Conservation (phyloP, 2,888 invertebrate genomes). For the Calliphora vomitoria region DNA sequence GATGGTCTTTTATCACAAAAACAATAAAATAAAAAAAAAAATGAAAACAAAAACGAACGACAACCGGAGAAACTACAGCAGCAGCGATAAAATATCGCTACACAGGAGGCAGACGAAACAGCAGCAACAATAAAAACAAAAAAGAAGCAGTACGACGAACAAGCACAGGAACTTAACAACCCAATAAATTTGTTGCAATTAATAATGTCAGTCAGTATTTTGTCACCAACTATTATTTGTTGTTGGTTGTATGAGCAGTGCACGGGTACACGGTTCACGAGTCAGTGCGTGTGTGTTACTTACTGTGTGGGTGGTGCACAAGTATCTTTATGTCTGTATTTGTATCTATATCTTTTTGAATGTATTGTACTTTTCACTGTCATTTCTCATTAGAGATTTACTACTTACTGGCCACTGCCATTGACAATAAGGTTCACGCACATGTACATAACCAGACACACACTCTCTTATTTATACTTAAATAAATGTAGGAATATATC, state of each 20-base stretch:
- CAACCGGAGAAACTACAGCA: constrained; percentile 21
- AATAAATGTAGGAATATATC: constrained; percentile 2
- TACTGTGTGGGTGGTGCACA: neutral
- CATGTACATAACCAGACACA: neutral
- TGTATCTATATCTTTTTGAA: constrained; percentile 14
- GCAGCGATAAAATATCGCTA: constrained; percentile 27
- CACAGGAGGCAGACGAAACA: neutral
- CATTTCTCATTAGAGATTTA: constrained; percentile 63
- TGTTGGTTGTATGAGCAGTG: constrained; percentile 29
- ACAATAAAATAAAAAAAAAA: constrained; percentile 15
- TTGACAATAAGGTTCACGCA: constrained; percentile 35
- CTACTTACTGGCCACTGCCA: constrained; percentile 41
- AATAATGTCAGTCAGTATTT: constrained; percentile 71
- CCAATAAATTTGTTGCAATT: constrained; percentile 72
- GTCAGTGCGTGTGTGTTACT: neutral
- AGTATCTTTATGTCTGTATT: neutral
- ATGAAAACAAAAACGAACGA: neutral
- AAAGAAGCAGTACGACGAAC: neutral
- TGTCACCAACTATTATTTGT: constrained; percentile 69
- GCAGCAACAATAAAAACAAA: constrained; percentile 5
- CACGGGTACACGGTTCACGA: neutral
- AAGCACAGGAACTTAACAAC: constrained; percentile 60
- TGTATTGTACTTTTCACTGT: constrained; percentile 35
- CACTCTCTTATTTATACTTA: neutral
- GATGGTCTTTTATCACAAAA: constrained; percentile 59